Evolutionary conservation across 2,888 invertebrate species (phyloP).

Genomic region (Hetaerina titia): DNA sequence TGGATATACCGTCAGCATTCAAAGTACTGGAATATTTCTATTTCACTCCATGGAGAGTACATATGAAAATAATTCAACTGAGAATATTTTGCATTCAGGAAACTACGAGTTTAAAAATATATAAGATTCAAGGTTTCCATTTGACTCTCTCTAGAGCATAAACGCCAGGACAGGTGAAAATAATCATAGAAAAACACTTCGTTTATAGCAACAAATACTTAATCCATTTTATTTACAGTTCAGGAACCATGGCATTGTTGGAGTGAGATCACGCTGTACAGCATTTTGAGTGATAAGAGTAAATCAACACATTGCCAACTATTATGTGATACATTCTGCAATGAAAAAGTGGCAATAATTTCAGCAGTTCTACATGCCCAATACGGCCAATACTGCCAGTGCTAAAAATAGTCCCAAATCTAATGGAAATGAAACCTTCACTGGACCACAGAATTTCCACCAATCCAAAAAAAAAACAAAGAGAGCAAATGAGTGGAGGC

Average conservation of each 20-base stretch:
- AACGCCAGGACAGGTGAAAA: neutral
- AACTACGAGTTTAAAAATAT: no score
- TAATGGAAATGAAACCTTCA: neutral
- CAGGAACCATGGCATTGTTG: constrained; percentile 58
- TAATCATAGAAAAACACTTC: neutral
- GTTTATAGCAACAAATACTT: constrained; percentile 47
- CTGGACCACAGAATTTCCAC: constrained; percentile 25
- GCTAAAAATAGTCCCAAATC: neutral
- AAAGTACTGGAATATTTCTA: no score
- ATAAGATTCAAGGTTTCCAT: no score
- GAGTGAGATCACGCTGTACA: constrained; percentile 67
- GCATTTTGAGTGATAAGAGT: neutral
- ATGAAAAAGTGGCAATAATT: neutral
- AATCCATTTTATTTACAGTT: constrained; percentile 57
- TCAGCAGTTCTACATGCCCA: neutral
- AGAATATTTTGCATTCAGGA: no score
- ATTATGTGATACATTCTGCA: neutral
- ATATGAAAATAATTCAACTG: no score
- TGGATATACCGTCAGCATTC: no score
- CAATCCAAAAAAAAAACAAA: neutral
- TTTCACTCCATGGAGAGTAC: no score
- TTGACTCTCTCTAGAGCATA: no score
- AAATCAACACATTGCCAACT: constrained; percentile 41
- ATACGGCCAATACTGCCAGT: neutral
- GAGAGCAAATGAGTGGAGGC: neutral